Percentiles rank a stretch among this genome's conserved stretches.
Evolutionary conservation across 2,113 vertebrate genomes (phyloP).

Genomic region (Hiodon tergisus): DNA sequence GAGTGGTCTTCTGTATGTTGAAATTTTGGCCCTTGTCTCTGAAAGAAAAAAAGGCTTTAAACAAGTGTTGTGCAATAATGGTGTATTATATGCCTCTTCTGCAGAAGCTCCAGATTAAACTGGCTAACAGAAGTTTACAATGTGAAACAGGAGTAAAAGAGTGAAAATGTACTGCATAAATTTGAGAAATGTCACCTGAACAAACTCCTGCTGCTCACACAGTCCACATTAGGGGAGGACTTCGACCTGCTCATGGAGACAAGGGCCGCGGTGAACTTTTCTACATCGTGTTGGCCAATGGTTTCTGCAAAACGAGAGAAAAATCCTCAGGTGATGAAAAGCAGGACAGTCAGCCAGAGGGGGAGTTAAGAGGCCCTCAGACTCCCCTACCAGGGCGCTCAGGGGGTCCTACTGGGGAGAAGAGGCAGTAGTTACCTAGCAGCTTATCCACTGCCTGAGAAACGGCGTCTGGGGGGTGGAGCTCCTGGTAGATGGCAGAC

Average conservation of each 20-base stretch:
- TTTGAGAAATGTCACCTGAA: slow-evolving; percentile 35
- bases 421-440: slow-evolving; percentile 43
- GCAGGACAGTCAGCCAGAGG: background rate
- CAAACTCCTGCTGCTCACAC: slow-evolving; percentile 33
- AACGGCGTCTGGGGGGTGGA: slow-evolving; percentile 52
- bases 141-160: background rate
- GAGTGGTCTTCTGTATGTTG: slow-evolving; percentile 42
- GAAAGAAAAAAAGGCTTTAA: background rate
- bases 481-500: slow-evolving; percentile 60
- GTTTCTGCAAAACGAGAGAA: slow-evolving; percentile 33
- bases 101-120: background rate
- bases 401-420: background rate
- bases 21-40: slow-evolving; percentile 46
- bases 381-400: background rate
- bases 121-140: too few relatives aligned
- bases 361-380: background rate
- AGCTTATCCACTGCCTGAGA: slow-evolving; percentile 48
- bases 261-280: slow-evolving; percentile 45
- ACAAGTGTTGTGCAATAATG: background rate
- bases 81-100: background rate
- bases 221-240: slow-evolving; percentile 46
- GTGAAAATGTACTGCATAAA: background rate
- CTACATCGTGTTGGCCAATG: slow-evolving; percentile 33
- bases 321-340: background rate
- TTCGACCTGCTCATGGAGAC: slow-evolving; percentile 44